These are phyloP conservation scores for Podarcis muralis DNA, from an alignment of 2,113 vertebrate genomes.

Conservation along the genomic window DNA sequence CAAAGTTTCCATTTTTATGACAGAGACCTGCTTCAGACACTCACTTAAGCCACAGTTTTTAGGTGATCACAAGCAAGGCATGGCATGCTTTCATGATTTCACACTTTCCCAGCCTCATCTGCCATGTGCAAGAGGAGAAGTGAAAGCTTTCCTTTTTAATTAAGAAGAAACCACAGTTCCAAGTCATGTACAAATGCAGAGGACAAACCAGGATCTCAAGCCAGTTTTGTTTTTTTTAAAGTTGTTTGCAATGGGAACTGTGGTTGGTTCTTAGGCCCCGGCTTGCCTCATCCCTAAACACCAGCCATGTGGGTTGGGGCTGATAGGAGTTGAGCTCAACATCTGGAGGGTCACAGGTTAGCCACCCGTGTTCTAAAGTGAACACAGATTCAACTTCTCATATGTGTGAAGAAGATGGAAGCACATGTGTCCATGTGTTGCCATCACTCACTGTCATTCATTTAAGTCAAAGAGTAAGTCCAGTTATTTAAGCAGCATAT, in stretches of 20 bases:
- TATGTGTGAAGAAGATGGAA: background rate
- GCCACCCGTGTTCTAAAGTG: background rate
- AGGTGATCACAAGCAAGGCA: background rate
- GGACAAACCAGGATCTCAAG: background rate
- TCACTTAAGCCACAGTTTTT: background rate
- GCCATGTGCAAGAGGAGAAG: background rate
- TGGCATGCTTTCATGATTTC: background rate
- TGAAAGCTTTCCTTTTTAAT: background rate
- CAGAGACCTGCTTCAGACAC: background rate
- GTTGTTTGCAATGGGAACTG: background rate
- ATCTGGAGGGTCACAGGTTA: too few species aligned
- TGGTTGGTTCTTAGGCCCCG: too few species aligned
- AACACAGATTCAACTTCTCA: background rate
- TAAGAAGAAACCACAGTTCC: background rate
- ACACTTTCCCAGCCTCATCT: background rate
- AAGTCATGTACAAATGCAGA: background rate
- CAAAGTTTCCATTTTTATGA: background rate
- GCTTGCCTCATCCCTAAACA: too few species aligned
- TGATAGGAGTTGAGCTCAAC: too few species aligned
- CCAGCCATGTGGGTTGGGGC: too few species aligned
- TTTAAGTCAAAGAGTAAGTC: background rate
- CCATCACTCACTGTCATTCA: background rate
- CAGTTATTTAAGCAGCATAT: background rate
- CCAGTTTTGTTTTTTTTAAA: background rate
- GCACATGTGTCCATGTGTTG: background rate